Conservation (phyloP, 2,888 invertebrate genomes). For the Iselma pallidipennis region DNA sequence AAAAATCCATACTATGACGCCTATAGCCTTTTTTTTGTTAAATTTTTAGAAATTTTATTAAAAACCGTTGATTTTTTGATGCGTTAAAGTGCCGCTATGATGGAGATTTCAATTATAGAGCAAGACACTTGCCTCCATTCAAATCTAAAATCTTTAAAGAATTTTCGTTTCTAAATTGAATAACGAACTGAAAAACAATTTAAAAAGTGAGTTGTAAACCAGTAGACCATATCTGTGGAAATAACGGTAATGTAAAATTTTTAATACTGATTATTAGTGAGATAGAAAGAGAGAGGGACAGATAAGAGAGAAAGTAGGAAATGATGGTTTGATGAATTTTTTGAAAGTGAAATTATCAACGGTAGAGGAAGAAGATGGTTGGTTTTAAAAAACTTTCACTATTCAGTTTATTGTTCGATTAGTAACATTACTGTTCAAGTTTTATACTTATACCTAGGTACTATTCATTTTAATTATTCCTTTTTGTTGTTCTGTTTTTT, state of each 20-base stretch:
- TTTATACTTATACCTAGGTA: not conserved
- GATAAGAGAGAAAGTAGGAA: conserved; percentile 48
- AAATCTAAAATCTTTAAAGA: not conserved
- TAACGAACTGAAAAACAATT: conserved; percentile 9
- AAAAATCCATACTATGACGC: too few species aligned
- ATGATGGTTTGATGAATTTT: conserved; percentile 35
- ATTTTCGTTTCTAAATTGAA: conserved; percentile 4
- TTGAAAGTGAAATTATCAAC: conserved; percentile 47
- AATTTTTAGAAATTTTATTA: too few species aligned
- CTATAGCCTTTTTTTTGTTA: too few species aligned
- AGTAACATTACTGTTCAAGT: not conserved
- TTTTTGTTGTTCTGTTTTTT: not conserved
- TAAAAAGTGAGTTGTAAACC: conserved; percentile 18
- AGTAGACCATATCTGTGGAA: conserved; percentile 15
- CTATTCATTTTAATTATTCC: not conserved
- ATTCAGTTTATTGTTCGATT: not conserved
- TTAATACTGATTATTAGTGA: conserved; percentile 11
- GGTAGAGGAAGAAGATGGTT: not conserved
- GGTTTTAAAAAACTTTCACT: conserved; percentile 31
- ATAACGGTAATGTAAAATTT: conserved; percentile 4
- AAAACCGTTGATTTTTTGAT: not conserved
- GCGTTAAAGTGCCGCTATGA: not conserved
- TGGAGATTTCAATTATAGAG: conserved; percentile 21
- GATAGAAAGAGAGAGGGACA: conserved; percentile 15
- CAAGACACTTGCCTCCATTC: conserved; percentile 10